Evolutionary conservation across 2,888 invertebrate species (phyloP), one percentile per base, ranked within the genome.

Genomic region (Zonitis immaculata): DNA sequence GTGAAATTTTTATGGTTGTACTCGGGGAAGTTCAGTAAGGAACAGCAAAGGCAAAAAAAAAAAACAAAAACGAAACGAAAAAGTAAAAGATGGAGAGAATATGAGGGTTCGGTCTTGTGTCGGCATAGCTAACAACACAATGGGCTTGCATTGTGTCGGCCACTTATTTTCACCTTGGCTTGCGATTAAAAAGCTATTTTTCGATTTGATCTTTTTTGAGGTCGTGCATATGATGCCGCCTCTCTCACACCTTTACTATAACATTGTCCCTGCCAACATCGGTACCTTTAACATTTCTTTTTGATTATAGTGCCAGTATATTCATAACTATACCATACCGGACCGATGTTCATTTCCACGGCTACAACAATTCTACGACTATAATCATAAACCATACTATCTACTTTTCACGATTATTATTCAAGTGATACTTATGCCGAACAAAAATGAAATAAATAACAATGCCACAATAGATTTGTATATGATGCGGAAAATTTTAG

Each of bases 251-350:
- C 52, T 47, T 51, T 45, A 50, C 54, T 54, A 49, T 49, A 44
- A 56, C 53, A 46, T 61, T 61, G 61, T 61, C 59, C 59, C 56
- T 57, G 56, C 32, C 48, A 28, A 50, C 47, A 64, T 57, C 64
- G 64, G 62, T 64, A 59, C 61, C 59, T 63, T 64, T 59, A 61
- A 59, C 60, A 59, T 64, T 64, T 61, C 62, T 59, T 59, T 42
- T 58, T 64, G 64, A 64, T 64, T 64, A 64, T 63, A 64, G 62
- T 61, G 60, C 57, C 57, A 57, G 58, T 49, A 61, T 59, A 59
- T 61, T 62, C 62, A 59, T 64, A 64, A 64, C 62, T 62, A 64
- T 61, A 64, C 60, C 60, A 63, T 62, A 59, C 61, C 35, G 56
- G 54, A 54, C 60, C 56, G 62, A 61, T 61, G 60, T 61, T 63